A percentile compares a stretch with the other conserved stretches of the same genome.
Conservation (phyloP, 2,113 vertebrate genomes). For the Brachypteracias leptosomus region DNA sequence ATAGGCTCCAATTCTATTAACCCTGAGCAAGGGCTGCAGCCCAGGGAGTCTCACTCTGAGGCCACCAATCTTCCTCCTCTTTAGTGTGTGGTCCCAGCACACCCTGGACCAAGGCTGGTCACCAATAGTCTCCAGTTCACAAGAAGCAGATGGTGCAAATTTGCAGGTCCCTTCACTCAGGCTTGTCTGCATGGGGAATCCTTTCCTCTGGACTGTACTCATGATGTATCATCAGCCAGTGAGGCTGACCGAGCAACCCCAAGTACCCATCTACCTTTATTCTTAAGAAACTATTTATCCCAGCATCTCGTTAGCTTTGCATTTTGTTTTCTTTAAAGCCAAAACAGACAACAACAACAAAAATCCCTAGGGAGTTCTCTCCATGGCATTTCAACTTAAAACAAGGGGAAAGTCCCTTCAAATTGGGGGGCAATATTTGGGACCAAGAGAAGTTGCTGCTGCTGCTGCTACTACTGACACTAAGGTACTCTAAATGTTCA, state of each 20-base stretch:
- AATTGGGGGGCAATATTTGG: not conserved
- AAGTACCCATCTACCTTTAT: not conserved
- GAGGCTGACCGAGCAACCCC: not conserved
- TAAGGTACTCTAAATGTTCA: constrained; percentile 34
- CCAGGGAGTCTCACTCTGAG: constrained; percentile 45
- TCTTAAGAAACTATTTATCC: not conserved
- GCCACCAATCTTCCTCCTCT: constrained; percentile 18
- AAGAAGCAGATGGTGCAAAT: not conserved
- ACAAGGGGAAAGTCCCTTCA: not conserved
- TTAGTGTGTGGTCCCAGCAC: constrained; percentile 14
- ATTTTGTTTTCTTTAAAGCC: not conserved
- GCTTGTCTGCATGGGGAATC: not conserved
- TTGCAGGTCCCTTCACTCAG: not conserved
- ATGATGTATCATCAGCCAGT: not conserved
- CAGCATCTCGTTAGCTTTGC: constrained; percentile 11
- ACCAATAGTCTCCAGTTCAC: not conserved
- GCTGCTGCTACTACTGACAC: constrained; percentile 24
- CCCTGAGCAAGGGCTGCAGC: constrained; percentile 49
- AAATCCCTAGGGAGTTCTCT: constrained; percentile 21
- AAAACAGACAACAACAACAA: not conserved
- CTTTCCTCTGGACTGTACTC: not conserved
- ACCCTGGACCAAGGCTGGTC: not conserved
- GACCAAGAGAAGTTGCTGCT: constrained; percentile 36
- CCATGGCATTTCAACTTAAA: constrained; percentile 48
- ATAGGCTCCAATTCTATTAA: constrained; percentile 52